Conservation (phyloP, 2,888 invertebrate species). For the Oxytorus armatus region DNA sequence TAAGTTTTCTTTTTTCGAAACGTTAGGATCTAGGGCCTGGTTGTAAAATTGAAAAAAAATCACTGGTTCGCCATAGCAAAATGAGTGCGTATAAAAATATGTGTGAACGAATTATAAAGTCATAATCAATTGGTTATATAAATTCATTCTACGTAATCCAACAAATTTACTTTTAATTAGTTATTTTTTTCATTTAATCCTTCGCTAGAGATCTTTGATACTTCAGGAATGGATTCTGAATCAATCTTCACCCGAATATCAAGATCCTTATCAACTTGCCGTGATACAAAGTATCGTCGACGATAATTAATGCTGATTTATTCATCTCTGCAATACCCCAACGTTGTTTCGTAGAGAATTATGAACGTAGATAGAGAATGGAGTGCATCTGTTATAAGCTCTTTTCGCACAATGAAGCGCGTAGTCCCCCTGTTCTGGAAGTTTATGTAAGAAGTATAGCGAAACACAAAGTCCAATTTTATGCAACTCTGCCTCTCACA, state of each 20-base stretch:
- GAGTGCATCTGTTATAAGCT: slow-evolving; percentile 35
- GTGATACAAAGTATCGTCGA: slow-evolving; percentile 23
- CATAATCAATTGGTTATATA: no score
- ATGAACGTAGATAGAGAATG: slow-evolving; percentile 24
- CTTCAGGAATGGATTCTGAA: not conserved
- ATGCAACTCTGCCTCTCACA: slow-evolving; percentile 61
- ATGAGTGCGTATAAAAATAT: no score
- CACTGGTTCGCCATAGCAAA: no score
- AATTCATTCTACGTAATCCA: no score
- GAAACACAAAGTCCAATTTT: slow-evolving; percentile 65
- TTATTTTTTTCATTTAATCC: not conserved
- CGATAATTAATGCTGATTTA: slow-evolving; percentile 30
- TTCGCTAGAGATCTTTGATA: not conserved
- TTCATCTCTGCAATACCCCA: slow-evolving; percentile 19
- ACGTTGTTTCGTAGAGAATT: slow-evolving; percentile 29
- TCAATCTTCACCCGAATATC: not conserved
- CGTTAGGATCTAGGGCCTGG: no score
- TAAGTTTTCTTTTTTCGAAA: no score
- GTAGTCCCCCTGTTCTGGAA: slow-evolving; percentile 28
- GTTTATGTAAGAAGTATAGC: slow-evolving; percentile 54
- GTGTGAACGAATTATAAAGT: no score
- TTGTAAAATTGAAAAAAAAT: no score
- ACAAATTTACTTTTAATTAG: no score
- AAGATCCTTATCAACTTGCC: slow-evolving; percentile 6
- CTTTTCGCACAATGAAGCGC: slow-evolving; percentile 38